Base-by-base conservation (phyloP, 2,888 invertebrate genomes). In the Oxytorus armatus region DNA sequence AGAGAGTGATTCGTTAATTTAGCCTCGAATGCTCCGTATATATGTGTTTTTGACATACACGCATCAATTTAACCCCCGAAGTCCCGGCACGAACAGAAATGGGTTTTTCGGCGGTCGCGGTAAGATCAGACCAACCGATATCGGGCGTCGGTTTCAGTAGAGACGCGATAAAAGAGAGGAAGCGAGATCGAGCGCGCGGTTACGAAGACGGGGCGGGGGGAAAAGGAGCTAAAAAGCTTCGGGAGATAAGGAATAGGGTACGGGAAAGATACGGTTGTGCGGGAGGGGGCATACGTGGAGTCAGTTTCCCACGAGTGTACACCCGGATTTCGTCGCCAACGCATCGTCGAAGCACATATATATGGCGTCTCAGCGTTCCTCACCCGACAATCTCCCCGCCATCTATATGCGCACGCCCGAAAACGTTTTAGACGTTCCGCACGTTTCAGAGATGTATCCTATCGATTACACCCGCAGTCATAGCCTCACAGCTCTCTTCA, bases 371-470 rank as follows among this genome's bases (percentile, higher is more conserved):
- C 57, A n/a, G n/a, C 57, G 44, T 39, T 29, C 51, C 29, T n/a
- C 25, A 21, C 65, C 51, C 21, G n/a, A n/a, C n/a, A n/a, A n/a
- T n/a, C 29, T 11, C 18, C 18, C n/a, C 18, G 18, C 33, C 23
- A 18, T 7, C 16, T 70, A 57, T 25, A 57, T 65, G 79, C 78
- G 73, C 78, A 75, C 63, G 70, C 79, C 70, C 70, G 51, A 79
- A 76, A 79, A 65, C 75, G 75, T 55, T 77, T 66, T 61, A 47
- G 51, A 66, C 75, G 70, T 70, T 79, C 70, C 66, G 70, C 70
- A 79, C 74, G 79, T 75, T 66, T 65, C 75, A n/a, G 53, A 79
- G 76, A 79, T 73, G 78, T 74, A 55, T 79, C 65, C 79, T 79
- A 79, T 79, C 79, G 79, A 79, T 79, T 79, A 76, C 79, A 65